Evolutionary conservation across 1,140 invertebrate genomes (phyloP), one percentile per base, ranked within the genome.

Genomic region (Pygmarrhopalites habei): DNA sequence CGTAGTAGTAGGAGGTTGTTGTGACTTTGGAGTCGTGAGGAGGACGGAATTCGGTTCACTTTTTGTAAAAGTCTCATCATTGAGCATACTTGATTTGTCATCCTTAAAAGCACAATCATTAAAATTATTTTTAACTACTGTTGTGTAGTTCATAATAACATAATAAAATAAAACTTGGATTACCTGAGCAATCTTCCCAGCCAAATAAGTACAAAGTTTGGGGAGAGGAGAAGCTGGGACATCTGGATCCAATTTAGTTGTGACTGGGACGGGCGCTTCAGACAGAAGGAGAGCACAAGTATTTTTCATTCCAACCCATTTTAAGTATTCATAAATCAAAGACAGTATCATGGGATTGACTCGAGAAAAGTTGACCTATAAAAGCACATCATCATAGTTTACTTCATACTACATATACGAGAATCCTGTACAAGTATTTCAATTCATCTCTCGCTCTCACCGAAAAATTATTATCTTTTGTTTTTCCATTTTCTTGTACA

Each of bases 301-400:
- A 25, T 60, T 59, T 32, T 65, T 65, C 63, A 65, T 65, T n/a
- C 63, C 63, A 10, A 65, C 57, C 63, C 63, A 65, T 26, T 60
- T 29, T 2, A 65, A 51, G 25, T 65, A 65, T 35, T 65, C 63
- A 26, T 60, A 65, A 53, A 65, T 65, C 21, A 41, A 28, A 29
- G 56, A 21, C 10, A 65, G 17, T 2, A 65, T 60, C 19, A 15
- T 19, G 29, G 29, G 28, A 23, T 65, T 15, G 26, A 44, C 57
- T n/a, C 63, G 28, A 2, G 56, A 57, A 10, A 53, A 12, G 49
- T 44, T 26, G 2, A 65, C 46, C 63, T 65, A 5, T 25, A 58
- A 32, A 49, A 52, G 29, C 21, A 15, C 5, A 41, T 43, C 35
- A 39, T 39, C 35, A 10, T 39, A 17, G 35, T 39, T 39, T 39